These are phyloP conservation scores for Coleophora flavipennella DNA, from an alignment of 2,888 invertebrate species.

Conservation along the genomic window DNA sequence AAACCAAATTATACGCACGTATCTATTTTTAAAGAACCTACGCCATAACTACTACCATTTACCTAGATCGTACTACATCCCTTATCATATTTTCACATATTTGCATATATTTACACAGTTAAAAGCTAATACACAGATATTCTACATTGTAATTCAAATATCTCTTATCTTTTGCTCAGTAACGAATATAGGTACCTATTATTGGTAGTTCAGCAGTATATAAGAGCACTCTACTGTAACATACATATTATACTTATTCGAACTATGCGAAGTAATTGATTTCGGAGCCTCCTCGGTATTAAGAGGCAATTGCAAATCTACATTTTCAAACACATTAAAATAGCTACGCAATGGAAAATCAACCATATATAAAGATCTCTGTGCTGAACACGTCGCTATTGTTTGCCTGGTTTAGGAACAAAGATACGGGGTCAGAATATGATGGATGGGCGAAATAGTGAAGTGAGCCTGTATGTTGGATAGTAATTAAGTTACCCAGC, in stretches of 20 bases:
- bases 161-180: too few relatives aligned
- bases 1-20: too few relatives aligned
- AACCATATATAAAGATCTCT: constrained; percentile 34
- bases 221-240: constrained; percentile 43
- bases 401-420: neutral
- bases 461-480: constrained; percentile 46
- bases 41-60: too few relatives aligned
- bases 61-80: too few relatives aligned
- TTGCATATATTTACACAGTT: too few relatives aligned
- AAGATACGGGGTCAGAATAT: neutral
- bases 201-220: too few relatives aligned
- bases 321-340: constrained; percentile 57
- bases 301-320: constrained; percentile 63
- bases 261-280: constrained; percentile 62
- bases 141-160: too few relatives aligned
- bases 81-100: too few relatives aligned
- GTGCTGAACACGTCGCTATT: constrained; percentile 4
- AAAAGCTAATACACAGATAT: too few relatives aligned
- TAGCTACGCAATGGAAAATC: constrained; percentile 25
- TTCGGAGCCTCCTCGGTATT: constrained; percentile 40
- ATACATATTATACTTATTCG: constrained; percentile 31
- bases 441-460: neutral
- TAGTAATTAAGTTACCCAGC: constrained; percentile 62
- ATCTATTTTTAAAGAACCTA: too few relatives aligned
- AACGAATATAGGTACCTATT: too few relatives aligned